phyloP scores from a whole-genome alignment of 2,797 vertebrate species.

The Phoxinus dragarum region DNA sequence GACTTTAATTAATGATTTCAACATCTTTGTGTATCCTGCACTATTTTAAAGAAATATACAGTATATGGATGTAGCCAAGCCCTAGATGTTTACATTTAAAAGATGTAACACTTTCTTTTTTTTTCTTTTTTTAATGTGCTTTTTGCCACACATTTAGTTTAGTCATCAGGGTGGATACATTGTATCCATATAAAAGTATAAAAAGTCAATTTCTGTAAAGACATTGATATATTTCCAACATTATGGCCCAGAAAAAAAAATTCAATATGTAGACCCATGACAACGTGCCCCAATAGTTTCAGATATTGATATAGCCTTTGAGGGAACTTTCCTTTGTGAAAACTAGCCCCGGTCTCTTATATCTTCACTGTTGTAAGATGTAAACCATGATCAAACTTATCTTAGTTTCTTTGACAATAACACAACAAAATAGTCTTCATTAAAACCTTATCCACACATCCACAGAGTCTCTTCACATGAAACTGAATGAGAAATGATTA shows the following conservation, averaged over 20 bases:
- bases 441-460: not conserved
- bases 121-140: no score
- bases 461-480: not conserved
- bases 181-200: no score
- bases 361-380: not conserved
- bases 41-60: not conserved
- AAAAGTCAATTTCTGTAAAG: not conserved
- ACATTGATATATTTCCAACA: no score
- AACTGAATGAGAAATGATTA: conserved; percentile 8
- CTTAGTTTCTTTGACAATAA: not conserved
- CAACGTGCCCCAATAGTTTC: not conserved
- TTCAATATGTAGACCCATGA: not conserved
- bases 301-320: not conserved
- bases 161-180: not conserved
- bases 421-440: not conserved
- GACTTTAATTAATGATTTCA: not conserved
- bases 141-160: not conserved
- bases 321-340: not conserved
- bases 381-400: not conserved
- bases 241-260: not conserved
- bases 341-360: not conserved
- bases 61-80: not conserved
- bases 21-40: not conserved
- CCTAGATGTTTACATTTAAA: not conserved
- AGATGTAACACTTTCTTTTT: no score